phyloP scores from a whole-genome alignment of 2,113 vertebrate genomes.

The Thryonomys swinderianus region DNA sequence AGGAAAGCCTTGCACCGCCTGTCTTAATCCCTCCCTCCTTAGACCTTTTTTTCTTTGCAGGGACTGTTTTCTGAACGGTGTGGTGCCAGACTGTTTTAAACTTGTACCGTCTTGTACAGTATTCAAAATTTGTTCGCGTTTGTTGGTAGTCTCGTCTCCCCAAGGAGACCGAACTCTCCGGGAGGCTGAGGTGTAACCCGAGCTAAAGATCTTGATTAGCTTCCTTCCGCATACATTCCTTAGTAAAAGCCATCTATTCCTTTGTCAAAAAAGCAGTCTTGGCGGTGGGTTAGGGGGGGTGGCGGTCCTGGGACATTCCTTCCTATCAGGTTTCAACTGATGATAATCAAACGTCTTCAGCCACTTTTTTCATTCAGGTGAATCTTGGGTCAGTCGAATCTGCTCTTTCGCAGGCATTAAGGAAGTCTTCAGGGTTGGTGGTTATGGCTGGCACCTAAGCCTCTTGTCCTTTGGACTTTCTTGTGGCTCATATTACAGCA shows the following conservation, averaged over 20 bases:
- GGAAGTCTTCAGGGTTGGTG: neutral
- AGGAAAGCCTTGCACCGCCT: neutral
- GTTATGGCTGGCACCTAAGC: neutral
- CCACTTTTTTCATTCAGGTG: conserved; percentile 22
- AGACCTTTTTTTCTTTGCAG: neutral
- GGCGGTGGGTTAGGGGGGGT: neutral
- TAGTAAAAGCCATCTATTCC: neutral
- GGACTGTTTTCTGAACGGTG: neutral
- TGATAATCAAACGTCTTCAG: conserved; percentile 53
- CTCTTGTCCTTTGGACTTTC: neutral
- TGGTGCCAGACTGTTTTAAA: neutral
- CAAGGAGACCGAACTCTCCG: neutral
- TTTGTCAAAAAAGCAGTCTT: neutral
- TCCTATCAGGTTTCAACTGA: conserved; percentile 34
- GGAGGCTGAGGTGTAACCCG: neutral
- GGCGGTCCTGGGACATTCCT: conserved; percentile 3
- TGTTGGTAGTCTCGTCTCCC: neutral
- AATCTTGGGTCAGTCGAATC: neutral
- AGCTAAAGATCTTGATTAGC: neutral
- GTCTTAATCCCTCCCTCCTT: neutral
- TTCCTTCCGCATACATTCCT: neutral
- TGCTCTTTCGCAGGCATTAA: neutral
- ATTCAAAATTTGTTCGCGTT: conserved; percentile 4
- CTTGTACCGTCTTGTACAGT: neutral
- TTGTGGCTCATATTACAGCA: neutral